Percentiles rank a stretch among this genome's conserved stretches.
Conservation (phyloP, 2,888 invertebrate genomes). For the Troides aeacus region DNA sequence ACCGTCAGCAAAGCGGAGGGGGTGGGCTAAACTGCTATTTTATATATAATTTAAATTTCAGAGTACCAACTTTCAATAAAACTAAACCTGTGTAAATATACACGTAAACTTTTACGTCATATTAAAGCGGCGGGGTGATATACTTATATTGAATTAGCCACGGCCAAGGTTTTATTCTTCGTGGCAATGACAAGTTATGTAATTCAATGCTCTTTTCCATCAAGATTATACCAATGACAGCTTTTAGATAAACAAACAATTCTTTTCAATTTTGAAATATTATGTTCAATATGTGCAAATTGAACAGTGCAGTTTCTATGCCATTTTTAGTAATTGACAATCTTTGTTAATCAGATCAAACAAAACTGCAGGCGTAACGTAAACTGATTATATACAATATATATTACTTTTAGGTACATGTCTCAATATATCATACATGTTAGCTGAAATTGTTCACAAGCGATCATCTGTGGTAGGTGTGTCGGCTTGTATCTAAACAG, state of each 20-base stretch:
- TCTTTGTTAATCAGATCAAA: too few species aligned
- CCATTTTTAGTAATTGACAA: neutral
- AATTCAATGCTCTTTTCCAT: neutral
- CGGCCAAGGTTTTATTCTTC: constrained; percentile 2
- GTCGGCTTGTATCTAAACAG: constrained; percentile 14
- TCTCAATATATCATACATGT: too few species aligned
- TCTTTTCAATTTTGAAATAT: neutral
- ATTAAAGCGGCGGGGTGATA: too few species aligned
- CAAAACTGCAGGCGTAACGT: too few species aligned
- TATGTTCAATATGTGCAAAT: neutral
- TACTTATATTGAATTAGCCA: neutral
- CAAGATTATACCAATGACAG: neutral
- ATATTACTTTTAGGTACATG: too few species aligned
- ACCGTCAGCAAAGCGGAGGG: too few species aligned
- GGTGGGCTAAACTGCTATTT: too few species aligned
- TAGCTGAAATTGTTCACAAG: too few species aligned
- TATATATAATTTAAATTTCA: too few species aligned
- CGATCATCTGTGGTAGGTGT: neutral
- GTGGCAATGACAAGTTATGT: neutral
- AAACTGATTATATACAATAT: too few species aligned
- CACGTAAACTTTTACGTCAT: neutral
- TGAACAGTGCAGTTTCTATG: neutral
- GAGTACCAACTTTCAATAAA: too few species aligned
- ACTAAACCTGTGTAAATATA: neutral
- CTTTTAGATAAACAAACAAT: constrained; percentile 1